These are phyloP conservation scores for Lithophane semibrunnea DNA, from an alignment of 2,888 invertebrate species.

Conservation along the genomic window DNA sequence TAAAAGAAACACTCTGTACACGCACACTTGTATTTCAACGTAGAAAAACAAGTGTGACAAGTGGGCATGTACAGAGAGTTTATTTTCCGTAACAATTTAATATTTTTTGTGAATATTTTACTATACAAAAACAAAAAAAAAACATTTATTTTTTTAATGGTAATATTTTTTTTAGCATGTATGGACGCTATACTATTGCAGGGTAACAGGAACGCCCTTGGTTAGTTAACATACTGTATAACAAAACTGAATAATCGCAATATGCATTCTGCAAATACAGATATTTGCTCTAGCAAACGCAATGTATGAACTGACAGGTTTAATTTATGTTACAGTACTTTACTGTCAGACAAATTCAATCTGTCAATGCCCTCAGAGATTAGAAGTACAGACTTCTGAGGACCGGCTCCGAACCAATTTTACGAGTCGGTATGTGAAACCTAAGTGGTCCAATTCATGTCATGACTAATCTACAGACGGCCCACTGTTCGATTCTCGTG, in stretches of 20 bases:
- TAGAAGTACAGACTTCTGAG: slow-evolving; percentile 30
- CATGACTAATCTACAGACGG: slow-evolving; percentile 76
- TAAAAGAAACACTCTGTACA: too few relatives aligned
- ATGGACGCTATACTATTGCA: too few relatives aligned
- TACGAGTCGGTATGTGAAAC: slow-evolving; percentile 68
- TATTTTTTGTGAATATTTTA: too few relatives aligned
- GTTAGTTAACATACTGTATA: too few relatives aligned
- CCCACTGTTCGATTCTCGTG: slow-evolving; percentile 72
- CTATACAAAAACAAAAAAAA: too few relatives aligned
- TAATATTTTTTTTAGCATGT: too few relatives aligned
- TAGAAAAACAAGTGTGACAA: too few relatives aligned
- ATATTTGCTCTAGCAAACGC: neutral
- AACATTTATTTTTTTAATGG: too few relatives aligned
- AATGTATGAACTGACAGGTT: neutral
- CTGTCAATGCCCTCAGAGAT: slow-evolving; percentile 27
- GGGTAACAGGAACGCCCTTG: too few relatives aligned
- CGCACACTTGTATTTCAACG: too few relatives aligned
- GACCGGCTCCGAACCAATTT: slow-evolving; percentile 67
- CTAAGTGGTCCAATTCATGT: slow-evolving; percentile 79
- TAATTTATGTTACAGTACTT: neutral
- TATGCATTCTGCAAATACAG: neutral
- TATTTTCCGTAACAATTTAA: too few relatives aligned
- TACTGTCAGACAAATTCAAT: slow-evolving; percentile 17
- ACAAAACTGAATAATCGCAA: neutral
- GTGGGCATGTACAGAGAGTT: too few relatives aligned